Evolutionary conservation across 1,140 invertebrate species (phyloP).

Genomic region (Sitobion miscanthi): DNA sequence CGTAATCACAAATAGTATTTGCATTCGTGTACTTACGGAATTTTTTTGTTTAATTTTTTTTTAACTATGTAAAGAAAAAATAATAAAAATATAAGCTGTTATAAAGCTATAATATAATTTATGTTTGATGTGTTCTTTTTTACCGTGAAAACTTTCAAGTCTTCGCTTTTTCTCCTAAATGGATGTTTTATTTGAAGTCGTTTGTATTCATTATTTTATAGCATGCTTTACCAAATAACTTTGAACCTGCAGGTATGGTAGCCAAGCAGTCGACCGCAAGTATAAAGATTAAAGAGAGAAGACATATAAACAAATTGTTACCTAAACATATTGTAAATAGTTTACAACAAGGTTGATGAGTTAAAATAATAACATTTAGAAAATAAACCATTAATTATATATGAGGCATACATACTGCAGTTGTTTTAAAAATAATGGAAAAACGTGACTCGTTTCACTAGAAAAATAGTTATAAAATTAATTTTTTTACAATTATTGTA

Average conservation of each 20-base stretch:
- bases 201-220: background rate
- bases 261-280: background rate
- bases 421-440: too few species aligned
- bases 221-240: background rate
- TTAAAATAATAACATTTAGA: background rate
- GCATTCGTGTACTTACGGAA: background rate
- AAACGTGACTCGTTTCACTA: too few species aligned
- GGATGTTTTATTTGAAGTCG: background rate
- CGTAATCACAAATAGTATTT: background rate
- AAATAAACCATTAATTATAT: background rate
- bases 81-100: constrained; percentile 16
- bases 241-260: background rate
- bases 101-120: background rate
- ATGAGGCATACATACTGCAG: background rate
- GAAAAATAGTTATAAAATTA: too few species aligned
- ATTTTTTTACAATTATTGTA: too few species aligned
- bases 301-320: background rate
- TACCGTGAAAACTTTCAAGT: background rate
- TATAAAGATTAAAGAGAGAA: background rate
- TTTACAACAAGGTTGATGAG: background rate
- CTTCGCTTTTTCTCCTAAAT: background rate
- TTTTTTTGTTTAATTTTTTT: constrained; percentile 19
- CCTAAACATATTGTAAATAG: background rate
- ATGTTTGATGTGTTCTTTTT: background rate
- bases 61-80: constrained; percentile 30